Conservation (phyloP, 2,797 vertebrate genomes). For the Sebastes vulpes region DNA sequence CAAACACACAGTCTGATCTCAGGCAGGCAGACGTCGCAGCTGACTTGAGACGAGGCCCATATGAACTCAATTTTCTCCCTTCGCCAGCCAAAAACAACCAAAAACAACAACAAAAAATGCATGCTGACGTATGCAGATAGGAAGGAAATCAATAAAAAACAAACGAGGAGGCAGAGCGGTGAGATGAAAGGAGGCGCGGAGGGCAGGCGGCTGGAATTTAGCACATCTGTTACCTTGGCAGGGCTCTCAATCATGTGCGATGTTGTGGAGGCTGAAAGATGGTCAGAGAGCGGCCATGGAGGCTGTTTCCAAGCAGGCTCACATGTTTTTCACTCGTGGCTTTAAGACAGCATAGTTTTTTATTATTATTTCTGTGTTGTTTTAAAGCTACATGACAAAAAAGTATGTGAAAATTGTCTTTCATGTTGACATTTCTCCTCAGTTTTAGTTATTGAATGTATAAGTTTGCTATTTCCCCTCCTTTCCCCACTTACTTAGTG, state of each 20-base stretch:
- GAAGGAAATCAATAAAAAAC: conserved; percentile 83
- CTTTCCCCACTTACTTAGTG: background rate
- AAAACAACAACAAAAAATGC: conserved; percentile 75
- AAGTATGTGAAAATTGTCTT: background rate
- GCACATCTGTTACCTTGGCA: conserved; percentile 78
- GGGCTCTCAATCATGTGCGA: conserved; percentile 66
- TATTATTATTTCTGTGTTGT: background rate
- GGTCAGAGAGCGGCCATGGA: conserved; percentile 28
- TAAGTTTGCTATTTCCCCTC: background rate
- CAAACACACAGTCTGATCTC: conserved; percentile 36
- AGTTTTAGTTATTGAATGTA: background rate
- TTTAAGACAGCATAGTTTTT: background rate
- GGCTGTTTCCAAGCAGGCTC: conserved; percentile 25
- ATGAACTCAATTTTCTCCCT: conserved; percentile 84
- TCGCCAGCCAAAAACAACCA: conserved; percentile 64
- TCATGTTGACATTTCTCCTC: background rate
- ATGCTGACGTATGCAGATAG: conserved; percentile 79
- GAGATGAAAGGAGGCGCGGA: conserved; percentile 73
- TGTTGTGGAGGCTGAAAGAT: conserved; percentile 53
- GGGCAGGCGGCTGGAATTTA: conserved; percentile 69
- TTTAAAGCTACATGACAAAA: background rate
- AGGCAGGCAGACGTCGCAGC: conserved; percentile 58
- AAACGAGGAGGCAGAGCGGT: conserved; percentile 65
- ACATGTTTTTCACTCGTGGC: conserved; percentile 31
- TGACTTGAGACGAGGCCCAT: conserved; percentile 77